A percentile compares a stretch with the other conserved stretches of the same genome.
phyloP scores from a whole-genome alignment of 2,113 vertebrate species.

The Bujurquina vittata region DNA sequence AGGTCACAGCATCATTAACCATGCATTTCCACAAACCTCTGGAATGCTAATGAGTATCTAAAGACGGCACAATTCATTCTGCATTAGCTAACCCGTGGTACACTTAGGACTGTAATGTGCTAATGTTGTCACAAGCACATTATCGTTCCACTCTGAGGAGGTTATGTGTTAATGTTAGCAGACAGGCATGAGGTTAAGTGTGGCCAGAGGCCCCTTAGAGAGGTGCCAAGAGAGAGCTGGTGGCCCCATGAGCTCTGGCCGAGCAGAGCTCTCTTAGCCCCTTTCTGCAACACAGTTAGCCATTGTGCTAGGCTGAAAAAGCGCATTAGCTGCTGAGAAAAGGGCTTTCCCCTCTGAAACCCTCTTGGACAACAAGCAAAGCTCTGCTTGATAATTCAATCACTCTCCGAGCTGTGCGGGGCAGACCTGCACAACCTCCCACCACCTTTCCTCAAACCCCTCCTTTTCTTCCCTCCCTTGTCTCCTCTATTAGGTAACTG shows the following conservation, averaged over 20 bases:
- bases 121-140: conserved; percentile 48
- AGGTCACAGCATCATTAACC: neutral
- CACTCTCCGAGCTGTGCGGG: conserved; percentile 50
- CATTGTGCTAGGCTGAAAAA: conserved; percentile 76
- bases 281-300: conserved; percentile 70
- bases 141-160: conserved; percentile 49
- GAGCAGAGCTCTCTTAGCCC: conserved; percentile 66
- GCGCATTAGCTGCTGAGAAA: conserved; percentile 74
- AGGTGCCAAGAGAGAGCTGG: conserved; percentile 71
- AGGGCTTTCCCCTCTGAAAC: conserved; percentile 65
- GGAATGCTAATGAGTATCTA: conserved; percentile 50
- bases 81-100: neutral
- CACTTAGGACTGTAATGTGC: conserved; percentile 30
- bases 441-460: conserved; percentile 18
- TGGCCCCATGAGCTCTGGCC: conserved; percentile 73
- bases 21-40: neutral
- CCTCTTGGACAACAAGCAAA: conserved; percentile 72
- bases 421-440: conserved; percentile 38
- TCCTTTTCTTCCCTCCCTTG: conserved; percentile 31
- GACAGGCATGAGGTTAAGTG: conserved; percentile 73
- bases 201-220: conserved; percentile 67
- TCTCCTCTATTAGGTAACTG: conserved; percentile 74
- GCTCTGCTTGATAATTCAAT: conserved; percentile 80
- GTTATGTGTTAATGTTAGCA: conserved; percentile 64
- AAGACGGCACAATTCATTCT: conserved; percentile 36